Conservation (phyloP, 2,113 vertebrate genomes). For the Gallinago jamesoni region DNA sequence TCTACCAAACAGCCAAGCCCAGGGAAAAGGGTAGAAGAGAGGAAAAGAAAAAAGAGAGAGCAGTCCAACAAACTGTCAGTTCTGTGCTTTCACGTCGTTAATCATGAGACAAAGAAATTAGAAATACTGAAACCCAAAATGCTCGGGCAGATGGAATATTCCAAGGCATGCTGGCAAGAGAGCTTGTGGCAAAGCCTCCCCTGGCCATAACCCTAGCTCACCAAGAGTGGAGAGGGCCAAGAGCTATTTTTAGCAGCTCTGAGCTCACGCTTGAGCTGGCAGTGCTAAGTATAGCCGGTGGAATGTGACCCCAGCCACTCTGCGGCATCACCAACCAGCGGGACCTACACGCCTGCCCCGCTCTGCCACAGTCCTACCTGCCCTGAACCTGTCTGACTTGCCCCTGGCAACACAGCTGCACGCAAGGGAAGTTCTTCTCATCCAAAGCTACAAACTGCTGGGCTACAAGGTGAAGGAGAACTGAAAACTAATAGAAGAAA, state of each 20-base stretch:
- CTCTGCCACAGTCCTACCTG: background rate
- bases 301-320: conserved; percentile 41
- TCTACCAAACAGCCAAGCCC: background rate
- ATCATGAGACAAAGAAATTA: background rate
- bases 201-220: background rate
- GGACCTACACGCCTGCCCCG: background rate
- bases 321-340: background rate
- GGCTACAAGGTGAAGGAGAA: background rate
- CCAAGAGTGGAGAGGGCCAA: conserved; percentile 19
- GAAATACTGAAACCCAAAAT: background rate
- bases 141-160: background rate
- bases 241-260: conserved; percentile 58
- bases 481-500: background rate
- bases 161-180: background rate
- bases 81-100: background rate
- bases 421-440: background rate
- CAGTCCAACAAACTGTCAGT: background rate
- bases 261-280: conserved; percentile 61
- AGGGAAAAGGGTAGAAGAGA: background rate
- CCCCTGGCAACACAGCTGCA: background rate
- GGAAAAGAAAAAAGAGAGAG: background rate
- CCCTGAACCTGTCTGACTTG: background rate
- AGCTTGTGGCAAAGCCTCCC: conserved; percentile 17
- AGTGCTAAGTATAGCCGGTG: conserved; percentile 70
- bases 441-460: background rate